phyloP scores from a whole-genome alignment of 2,797 vertebrate genomes.

The Enteromius trimaculatus region DNA sequence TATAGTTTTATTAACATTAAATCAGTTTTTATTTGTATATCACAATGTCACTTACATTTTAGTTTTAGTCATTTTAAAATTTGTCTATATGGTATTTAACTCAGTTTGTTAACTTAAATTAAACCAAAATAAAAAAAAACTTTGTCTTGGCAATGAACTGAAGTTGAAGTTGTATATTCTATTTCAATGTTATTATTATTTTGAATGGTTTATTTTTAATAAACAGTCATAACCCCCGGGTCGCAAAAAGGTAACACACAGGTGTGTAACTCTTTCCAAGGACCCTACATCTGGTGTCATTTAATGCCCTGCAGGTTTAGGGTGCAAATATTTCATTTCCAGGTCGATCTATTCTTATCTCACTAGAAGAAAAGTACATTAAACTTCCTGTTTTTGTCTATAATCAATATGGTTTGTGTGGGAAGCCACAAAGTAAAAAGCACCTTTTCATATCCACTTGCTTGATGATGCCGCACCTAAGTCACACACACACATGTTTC shows the following conservation, averaged over 20 bases:
- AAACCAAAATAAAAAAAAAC: background rate
- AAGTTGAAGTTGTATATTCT: background rate
- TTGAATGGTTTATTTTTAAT: background rate
- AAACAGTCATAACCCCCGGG: background rate
- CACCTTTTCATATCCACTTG: constrained; percentile 75
- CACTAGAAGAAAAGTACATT: constrained; percentile 49
- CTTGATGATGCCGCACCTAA: constrained; percentile 69
- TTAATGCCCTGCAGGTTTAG: background rate
- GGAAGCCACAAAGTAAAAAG: constrained; percentile 71
- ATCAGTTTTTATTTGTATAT: background rate
- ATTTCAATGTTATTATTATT: background rate
- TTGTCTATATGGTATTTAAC: background rate
- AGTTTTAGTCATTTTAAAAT: background rate
- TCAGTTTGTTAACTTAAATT: background rate
- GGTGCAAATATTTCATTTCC: constrained; percentile 13
- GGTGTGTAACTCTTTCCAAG: background rate
- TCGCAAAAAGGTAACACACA: background rate
- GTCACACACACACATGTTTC: constrained; percentile 44
- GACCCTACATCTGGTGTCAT: background rate
- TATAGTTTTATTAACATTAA: background rate
- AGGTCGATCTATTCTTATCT: constrained; percentile 52
- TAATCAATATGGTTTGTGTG: constrained; percentile 69
- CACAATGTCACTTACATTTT: background rate
- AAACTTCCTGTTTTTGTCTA: constrained; percentile 75
- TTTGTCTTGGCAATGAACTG: background rate